Evolutionary conservation across 2,888 invertebrate genomes (phyloP), one percentile per base, ranked within the genome.

Genomic region (Amitus sp.): DNA sequence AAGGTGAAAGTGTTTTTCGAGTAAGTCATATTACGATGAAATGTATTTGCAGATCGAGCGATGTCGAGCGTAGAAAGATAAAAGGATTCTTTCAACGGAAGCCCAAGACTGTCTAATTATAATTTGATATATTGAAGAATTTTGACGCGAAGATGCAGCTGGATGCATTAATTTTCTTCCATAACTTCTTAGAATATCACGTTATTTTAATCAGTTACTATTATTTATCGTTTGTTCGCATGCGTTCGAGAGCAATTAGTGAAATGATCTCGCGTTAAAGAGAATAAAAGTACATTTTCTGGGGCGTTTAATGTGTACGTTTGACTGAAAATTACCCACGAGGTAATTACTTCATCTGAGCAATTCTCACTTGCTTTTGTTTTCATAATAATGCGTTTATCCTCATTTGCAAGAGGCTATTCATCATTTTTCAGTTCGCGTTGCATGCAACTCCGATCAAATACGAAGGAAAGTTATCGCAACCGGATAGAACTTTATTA

Each of bases 211-310:
- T 75, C 70, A 73, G 71, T 73, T 63, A 66, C 63, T 65, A 72
- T 73, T 73, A 74, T 77, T 77, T 76, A 78, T 77, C 70, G 67
- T 70, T 40, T 53, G 54, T 68, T 72, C 69, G 63, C 72, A 70
- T 72, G 75, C 69, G 65, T 67, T 58, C 46, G 49, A 48, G 52
- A 66, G 76, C 73, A 77, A 76, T 78, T 77, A 77, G 73, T 66
- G 72, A 74, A 75, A 75, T 69, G 62, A 70, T 72, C 62, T 28
- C 47, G 33, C 42, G 45, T 13, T 55, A 48, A 30, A 47, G 46
- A 48, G 19, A 37, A 51, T 56, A 61, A 69, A 68, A 66, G 67
- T 66, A 55, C 67, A 68, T 71, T 75, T 68, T 68, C 66, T 69
- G 64, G 58, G 54, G 53, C 61, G 63, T 70, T 62, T 64, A 60